These are phyloP conservation scores for Helogale parvula DNA, from an alignment of 2,113 vertebrate species.

Conservation along the genomic window DNA sequence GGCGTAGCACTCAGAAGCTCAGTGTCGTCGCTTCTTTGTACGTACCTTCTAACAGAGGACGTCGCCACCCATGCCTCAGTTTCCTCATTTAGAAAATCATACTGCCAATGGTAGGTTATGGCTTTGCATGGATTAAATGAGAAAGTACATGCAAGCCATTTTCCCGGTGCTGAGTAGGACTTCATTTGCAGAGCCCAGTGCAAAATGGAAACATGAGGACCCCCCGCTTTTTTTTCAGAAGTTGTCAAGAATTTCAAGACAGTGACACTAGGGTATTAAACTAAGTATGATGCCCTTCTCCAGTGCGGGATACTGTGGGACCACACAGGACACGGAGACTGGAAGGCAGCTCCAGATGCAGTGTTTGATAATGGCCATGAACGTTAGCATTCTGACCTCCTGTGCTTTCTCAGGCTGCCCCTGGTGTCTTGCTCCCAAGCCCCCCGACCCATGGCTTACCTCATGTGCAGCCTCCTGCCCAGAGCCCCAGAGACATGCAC, in stretches of 20 bases:
- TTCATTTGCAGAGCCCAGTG: not conserved
- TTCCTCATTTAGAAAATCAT: not conserved
- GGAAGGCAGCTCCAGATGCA: not conserved
- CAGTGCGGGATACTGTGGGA: not conserved
- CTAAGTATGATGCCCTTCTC: not conserved
- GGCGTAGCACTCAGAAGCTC: not conserved
- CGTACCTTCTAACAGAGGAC: not conserved
- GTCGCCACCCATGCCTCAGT: not conserved
- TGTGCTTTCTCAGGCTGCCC: not conserved
- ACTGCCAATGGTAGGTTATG: no score
- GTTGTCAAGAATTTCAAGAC: not conserved
- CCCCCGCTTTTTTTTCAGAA: not conserved
- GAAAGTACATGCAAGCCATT: not conserved
- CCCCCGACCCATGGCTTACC: not conserved
- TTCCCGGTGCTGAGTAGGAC: not conserved
- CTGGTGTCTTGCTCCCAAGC: not conserved
- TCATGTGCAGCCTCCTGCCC: not conserved
- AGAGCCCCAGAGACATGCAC: not conserved
- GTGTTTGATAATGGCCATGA: not conserved
- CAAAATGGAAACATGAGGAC: not conserved
- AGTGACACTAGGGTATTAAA: not conserved
- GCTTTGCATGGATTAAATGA: not conserved
- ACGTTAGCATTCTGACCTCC: not conserved
- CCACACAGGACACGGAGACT: accelerated
- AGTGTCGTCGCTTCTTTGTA: not conserved